phyloP scores from a whole-genome alignment of 1,140 invertebrate genomes.

The Aphelinus certus region DNA sequence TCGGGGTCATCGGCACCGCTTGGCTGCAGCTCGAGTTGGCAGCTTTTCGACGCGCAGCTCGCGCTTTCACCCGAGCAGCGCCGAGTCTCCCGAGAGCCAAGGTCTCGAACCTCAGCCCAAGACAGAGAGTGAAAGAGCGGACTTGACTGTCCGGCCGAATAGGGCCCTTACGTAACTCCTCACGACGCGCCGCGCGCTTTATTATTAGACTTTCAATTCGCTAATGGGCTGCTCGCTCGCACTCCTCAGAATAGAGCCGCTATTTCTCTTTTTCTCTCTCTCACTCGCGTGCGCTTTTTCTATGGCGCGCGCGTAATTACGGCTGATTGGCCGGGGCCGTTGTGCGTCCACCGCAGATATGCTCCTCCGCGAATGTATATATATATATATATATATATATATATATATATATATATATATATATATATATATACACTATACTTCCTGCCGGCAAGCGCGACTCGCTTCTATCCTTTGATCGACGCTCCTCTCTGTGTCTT shows the following conservation, averaged over 20 bases:
- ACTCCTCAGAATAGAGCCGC: background rate
- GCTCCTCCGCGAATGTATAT: too few relatives aligned
- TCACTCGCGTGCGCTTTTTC: background rate
- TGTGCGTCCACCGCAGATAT: too few relatives aligned
- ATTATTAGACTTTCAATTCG: conserved; percentile 50
- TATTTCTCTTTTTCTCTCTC: background rate
- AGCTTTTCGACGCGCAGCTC: background rate
- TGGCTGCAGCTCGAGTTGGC: background rate
- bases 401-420: too few relatives aligned
- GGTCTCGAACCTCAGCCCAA: background rate
- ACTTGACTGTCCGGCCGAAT: too few relatives aligned
- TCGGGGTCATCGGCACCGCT: background rate
- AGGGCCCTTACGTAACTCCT: conserved; percentile 3
- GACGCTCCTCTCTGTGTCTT: too few relatives aligned
- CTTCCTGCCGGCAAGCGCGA: too few relatives aligned
- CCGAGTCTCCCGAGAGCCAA: background rate
- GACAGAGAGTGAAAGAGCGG: too few relatives aligned
- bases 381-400: too few relatives aligned
- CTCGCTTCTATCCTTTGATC: too few relatives aligned
- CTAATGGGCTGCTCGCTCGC: conserved; percentile 44
- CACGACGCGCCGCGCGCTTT: conserved; percentile 17
- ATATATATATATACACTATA: too few relatives aligned
- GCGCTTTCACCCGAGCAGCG: background rate
- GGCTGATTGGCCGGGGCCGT: too few relatives aligned
- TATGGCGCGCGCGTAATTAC: background rate